Evolutionary conservation across 2,888 invertebrate genomes (phyloP).

Genomic region (Lepidocyrtoides sp.): DNA sequence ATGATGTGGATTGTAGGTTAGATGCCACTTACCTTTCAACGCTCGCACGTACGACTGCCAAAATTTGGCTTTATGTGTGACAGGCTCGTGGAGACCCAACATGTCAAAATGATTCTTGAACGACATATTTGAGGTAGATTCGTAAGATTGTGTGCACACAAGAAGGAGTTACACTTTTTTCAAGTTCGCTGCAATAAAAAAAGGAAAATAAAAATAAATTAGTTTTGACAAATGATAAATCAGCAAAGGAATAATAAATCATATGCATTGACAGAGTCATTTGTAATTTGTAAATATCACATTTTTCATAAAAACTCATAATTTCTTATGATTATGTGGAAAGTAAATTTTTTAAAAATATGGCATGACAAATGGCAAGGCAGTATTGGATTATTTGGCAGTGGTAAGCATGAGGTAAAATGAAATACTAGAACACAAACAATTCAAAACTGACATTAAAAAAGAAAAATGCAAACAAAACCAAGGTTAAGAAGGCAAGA

Average conservation of each 20-base stretch:
- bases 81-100: constrained; percentile 95
- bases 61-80: constrained; percentile 97
- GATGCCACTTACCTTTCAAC: constrained; percentile 93
- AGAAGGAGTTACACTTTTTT: neutral
- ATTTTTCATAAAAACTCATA: neutral
- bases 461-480: constrained; percentile 17
- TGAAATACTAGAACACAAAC: too few relatives aligned
- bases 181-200: constrained; percentile 58
- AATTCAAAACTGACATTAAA: neutral
- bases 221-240: neutral
- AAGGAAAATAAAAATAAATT: neutral
- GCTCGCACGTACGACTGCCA: constrained; percentile 98
- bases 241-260: neutral
- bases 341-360: too few relatives aligned
- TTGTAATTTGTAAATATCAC: neutral
- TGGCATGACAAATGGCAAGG: neutral
- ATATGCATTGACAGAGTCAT: constrained; percentile 33
- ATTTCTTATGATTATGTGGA: too few relatives aligned
- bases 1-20: neutral
- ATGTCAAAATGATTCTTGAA: constrained; percentile 96
- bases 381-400: constrained; percentile 7
- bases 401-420: neutral
- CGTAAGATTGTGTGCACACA: constrained; percentile 22
- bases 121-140: constrained; percentile 77
- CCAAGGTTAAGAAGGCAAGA: constrained; percentile 2